Evolutionary conservation across 2,113 vertebrate genomes (phyloP).

Genomic region (Canis aureus): DNA sequence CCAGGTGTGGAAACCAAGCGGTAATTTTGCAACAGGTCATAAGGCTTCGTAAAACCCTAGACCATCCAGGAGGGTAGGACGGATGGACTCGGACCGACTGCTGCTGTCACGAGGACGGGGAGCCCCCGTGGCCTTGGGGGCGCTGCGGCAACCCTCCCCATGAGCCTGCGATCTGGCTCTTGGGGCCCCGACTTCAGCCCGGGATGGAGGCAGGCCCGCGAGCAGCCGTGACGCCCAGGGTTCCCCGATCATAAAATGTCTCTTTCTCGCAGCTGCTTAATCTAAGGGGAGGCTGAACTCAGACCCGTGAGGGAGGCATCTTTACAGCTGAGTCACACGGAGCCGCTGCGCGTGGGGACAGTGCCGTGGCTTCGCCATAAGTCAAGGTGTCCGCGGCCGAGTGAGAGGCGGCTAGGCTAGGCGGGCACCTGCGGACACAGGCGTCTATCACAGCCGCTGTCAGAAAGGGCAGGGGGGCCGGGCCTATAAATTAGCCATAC

Average conservation of each 20-base stretch:
- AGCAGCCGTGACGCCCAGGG: rapidly evolving
- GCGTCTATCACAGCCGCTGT: rapidly evolving
- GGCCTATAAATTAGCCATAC: not conserved
- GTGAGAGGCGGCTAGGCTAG: rapidly evolving
- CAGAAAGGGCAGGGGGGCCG: not conserved
- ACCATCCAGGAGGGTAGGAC: rapidly evolving
- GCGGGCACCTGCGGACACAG: rapidly evolving
- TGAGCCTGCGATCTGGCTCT: rapidly evolving
- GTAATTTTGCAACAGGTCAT: not conserved
- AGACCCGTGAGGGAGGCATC: not conserved
- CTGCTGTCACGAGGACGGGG: too few relatives aligned
- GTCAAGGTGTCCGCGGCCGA: rapidly evolving
- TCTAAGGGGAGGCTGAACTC: not conserved
- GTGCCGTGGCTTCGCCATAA: rapidly evolving
- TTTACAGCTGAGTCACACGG: rapidly evolving
- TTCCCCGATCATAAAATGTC: not conserved
- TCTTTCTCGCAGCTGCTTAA: not conserved
- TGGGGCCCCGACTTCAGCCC: rapidly evolving
- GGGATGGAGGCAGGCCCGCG: rapidly evolving
- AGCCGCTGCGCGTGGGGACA: rapidly evolving
- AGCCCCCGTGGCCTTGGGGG: rapidly evolving
- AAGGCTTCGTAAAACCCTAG: rapidly evolving
- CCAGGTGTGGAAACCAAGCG: not conserved
- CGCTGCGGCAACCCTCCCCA: rapidly evolving
- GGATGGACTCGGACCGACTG: rapidly evolving